Evolutionary conservation across 2,797 vertebrate genomes (phyloP).

Genomic region (Percopsis omiscomaycus): DNA sequence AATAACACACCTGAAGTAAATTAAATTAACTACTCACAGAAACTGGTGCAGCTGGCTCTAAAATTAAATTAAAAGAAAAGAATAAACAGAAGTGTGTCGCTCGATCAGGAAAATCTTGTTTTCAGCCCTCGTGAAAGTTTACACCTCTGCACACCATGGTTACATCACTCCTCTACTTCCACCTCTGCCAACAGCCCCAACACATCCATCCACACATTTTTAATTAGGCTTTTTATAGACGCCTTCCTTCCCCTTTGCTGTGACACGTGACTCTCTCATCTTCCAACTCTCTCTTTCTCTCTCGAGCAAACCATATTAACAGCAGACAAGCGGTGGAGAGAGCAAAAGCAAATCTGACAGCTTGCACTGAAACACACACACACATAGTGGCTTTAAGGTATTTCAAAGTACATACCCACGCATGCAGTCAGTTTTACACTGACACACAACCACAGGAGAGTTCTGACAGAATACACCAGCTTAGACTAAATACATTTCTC

Average conservation of each 20-base stretch:
- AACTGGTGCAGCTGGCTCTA: too few relatives aligned
- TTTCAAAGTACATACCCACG: slow-evolving; percentile 14
- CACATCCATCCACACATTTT: slow-evolving; percentile 65
- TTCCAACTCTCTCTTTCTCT: neutral
- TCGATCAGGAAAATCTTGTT: neutral
- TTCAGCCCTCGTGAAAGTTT: slow-evolving; percentile 30
- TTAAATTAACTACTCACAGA: neutral
- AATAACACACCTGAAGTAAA: too few relatives aligned
- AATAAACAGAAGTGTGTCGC: neutral
- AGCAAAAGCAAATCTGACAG: slow-evolving; percentile 41
- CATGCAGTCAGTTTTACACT: slow-evolving; percentile 6
- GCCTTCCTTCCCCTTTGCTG: slow-evolving; percentile 37
- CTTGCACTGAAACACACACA: slow-evolving; percentile 32
- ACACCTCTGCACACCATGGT: slow-evolving; percentile 53
- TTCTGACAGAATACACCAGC: slow-evolving; percentile 45
- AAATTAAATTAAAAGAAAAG: too few relatives aligned
- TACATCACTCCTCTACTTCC: slow-evolving; percentile 59
- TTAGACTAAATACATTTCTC: slow-evolving; percentile 40
- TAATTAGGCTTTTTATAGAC: slow-evolving; percentile 75
- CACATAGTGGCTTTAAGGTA: slow-evolving; percentile 17
- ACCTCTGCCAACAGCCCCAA: slow-evolving; percentile 35
- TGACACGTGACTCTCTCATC: slow-evolving; percentile 47
- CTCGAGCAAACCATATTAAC: slow-evolving; percentile 12
- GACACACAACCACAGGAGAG: slow-evolving; percentile 38
- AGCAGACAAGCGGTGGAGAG: slow-evolving; percentile 28